Evolutionary conservation across 2,888 invertebrate species (phyloP).

Genomic region (Drosophila hawaiiensis): DNA sequence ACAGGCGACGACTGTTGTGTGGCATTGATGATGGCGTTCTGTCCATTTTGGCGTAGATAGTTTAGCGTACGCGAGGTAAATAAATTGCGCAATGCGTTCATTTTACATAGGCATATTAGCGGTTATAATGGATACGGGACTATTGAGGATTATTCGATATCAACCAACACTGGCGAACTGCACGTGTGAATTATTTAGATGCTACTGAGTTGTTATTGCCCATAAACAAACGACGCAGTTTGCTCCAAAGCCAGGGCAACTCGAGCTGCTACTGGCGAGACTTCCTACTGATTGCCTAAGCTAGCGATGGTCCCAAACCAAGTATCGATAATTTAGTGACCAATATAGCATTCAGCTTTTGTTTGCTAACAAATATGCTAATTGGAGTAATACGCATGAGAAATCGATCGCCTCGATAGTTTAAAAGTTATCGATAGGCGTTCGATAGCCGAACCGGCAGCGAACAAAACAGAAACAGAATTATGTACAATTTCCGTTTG

Average conservation of each 20-base stretch:
- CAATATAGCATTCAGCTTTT: neutral
- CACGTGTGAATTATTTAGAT: slow-evolving; percentile 28
- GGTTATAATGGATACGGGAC: slow-evolving; percentile 21
- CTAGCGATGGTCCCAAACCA: slow-evolving; percentile 6
- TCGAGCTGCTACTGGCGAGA: slow-evolving; percentile 5
- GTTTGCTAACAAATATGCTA: neutral
- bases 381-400: neutral
- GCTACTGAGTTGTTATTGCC: slow-evolving; percentile 26
- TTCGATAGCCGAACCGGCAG: slow-evolving; percentile 39
- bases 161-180: slow-evolving; percentile 12
- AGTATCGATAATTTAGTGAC: slow-evolving; percentile 16
- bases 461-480: slow-evolving; percentile 9
- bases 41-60: slow-evolving; percentile 81
- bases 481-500: slow-evolving; percentile 56
- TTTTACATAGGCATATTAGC: slow-evolving; percentile 65
- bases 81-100: slow-evolving; percentile 83
- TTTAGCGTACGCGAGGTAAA: slow-evolving; percentile 79
- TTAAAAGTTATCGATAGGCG: slow-evolving; percentile 7
- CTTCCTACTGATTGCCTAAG: neutral
- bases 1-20: slow-evolving; percentile 68
- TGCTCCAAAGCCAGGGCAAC: slow-evolving; percentile 8
- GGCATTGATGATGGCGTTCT: slow-evolving; percentile 81
- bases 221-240: slow-evolving; percentile 27
- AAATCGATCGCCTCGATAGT: neutral
- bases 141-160: slow-evolving; percentile 9